Base-by-base conservation (phyloP, 2,797 vertebrate species). In the Zalophus californianus region DNA sequence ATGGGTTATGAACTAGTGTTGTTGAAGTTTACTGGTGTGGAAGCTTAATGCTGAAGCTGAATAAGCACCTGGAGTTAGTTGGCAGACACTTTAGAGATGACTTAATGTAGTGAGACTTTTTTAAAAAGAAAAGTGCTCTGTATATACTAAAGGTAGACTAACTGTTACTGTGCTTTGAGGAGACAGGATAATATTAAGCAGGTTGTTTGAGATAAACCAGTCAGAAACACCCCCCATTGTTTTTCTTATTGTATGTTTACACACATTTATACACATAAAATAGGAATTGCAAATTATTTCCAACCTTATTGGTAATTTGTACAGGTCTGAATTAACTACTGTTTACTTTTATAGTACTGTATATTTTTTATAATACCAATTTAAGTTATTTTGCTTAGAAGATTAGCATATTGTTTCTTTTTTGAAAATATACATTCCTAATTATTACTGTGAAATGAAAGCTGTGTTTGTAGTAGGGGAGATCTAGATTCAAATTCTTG, bases 401-500 rank as follows among this genome's bases (percentile, higher is more conserved):
- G 77, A 78, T 70, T 80, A 90, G 11, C 13, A 20, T 62, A 21
- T 95, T 23, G 27, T 23, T 50, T 32, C 6, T 90, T 25, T 38
- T 70, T 78, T 50, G 38, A 86, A 96, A 93, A 56, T 68, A 70
- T 11, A 18, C 3, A 62, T 93, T 93, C 14, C 29, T 86, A 66
- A 82, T 82, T 68, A 80, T 80, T 90, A 66, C 41, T 84, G 29
- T 94, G 35, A 87, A 70, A 88, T 84, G 68, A 94, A 94, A 88
- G 79, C 50, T 79, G 10, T 91, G 1, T 91, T 91, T 79, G 13
- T 95, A 82, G 27, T 84, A 83, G 44, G 54, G 68, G 72, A 44
- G 70, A 56, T 70, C 15, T 54, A 35, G 58, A 68, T 92, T 60
- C n/a, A 86, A 23, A 60, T 88, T 89, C 27, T 94, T 94, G 16